These are phyloP conservation scores for Phengaris alcon DNA, from an alignment of 2,888 invertebrate genomes.

Conservation along the genomic window DNA sequence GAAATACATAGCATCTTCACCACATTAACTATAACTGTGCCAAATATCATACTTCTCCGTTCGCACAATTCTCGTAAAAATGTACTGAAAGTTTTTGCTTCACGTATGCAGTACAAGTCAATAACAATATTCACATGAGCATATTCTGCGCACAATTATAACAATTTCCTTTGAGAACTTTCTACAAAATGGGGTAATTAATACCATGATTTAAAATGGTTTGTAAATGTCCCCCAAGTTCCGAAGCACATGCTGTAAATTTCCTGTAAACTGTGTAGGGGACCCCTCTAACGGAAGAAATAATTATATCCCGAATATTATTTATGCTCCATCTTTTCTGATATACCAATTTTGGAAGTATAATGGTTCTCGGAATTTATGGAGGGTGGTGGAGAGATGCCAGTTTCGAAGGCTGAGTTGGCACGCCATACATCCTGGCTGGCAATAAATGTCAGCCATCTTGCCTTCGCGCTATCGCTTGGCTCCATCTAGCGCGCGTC, in stretches of 20 bases:
- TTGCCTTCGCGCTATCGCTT: conserved; percentile 59
- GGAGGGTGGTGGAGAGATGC: conserved; percentile 62
- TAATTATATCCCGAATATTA: conserved; percentile 26
- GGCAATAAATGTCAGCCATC: conserved; percentile 72
- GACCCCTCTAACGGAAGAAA: conserved; percentile 16
- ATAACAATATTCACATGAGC: not conserved
- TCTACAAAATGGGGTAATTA: not conserved
- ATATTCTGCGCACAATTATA: not conserved
- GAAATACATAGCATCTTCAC: too few relatives aligned
- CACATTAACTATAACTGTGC: too few relatives aligned
- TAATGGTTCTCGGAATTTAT: conserved; percentile 71
- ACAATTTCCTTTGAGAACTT: not conserved
- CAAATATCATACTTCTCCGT: too few relatives aligned
- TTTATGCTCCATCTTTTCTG: conserved; percentile 32
- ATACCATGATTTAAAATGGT: not conserved
- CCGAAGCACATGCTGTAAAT: conserved; percentile 8
- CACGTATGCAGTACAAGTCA: not conserved
- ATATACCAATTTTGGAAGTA: conserved; percentile 60
- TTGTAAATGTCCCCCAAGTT: not conserved
- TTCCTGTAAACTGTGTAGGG: conserved; percentile 18
- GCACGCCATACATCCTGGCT: conserved; percentile 57
- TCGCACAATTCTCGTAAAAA: too few relatives aligned
- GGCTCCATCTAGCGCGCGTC: conserved; percentile 61
- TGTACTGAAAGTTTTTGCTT: too few relatives aligned
- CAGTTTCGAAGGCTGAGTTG: conserved; percentile 61